Conservation (phyloP, 2,797 vertebrate species). For the Parambassis ranga region DNA sequence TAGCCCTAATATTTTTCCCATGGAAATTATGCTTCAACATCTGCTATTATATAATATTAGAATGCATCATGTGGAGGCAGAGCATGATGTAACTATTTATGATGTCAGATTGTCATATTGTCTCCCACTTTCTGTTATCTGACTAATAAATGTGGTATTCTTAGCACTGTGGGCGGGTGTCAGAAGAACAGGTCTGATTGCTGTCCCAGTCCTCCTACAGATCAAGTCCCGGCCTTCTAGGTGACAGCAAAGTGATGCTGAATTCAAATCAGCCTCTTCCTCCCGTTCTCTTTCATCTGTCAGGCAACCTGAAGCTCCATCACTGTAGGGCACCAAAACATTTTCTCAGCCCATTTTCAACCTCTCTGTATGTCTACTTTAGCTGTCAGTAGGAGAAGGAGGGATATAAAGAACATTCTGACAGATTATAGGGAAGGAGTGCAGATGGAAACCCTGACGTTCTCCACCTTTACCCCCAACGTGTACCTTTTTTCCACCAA, state of each 20-base stretch:
- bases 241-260: constrained; percentile 35
- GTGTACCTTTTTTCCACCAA: constrained; percentile 20
- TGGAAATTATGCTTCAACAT: background rate
- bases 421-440: constrained; percentile 69
- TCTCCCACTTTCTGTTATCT: constrained; percentile 34
- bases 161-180: constrained; percentile 49
- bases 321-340: constrained; percentile 46
- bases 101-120: constrained; percentile 33
- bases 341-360: constrained; percentile 60
- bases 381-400: constrained; percentile 63
- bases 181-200: constrained; percentile 12
- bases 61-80: background rate
- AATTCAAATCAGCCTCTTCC: constrained; percentile 35
- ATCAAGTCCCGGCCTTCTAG: constrained; percentile 35
- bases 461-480: constrained; percentile 30
- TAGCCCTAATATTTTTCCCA: background rate
- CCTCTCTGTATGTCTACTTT: constrained; percentile 61
- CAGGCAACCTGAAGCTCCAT: constrained; percentile 41
- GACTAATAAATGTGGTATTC: constrained; percentile 66
- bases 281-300: constrained; percentile 21
- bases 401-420: constrained; percentile 47
- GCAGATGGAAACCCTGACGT: constrained; percentile 41
- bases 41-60: constrained; percentile 3
- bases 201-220: constrained; percentile 34
- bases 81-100: constrained; percentile 2